These are phyloP conservation scores for Pyxicephalus adspersus DNA, from an alignment of 2,113 vertebrate species.

Conservation along the genomic window DNA sequence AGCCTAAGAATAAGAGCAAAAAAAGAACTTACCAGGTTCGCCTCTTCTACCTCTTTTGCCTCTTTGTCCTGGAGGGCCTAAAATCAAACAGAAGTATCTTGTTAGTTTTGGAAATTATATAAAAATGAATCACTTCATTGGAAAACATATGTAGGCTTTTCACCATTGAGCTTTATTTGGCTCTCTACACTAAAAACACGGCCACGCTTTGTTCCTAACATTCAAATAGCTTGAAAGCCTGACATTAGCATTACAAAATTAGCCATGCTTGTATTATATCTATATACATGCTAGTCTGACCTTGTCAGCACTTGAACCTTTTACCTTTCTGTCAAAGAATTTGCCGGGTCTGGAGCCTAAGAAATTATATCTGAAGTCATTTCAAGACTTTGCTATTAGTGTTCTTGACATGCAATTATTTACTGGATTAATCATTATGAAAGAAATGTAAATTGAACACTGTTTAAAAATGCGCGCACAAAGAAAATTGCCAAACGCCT, in stretches of 20 bases:
- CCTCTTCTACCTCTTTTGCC: constrained; percentile 95
- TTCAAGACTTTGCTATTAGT: constrained; percentile 33
- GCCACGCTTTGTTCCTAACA: background rate
- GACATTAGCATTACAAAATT: background rate
- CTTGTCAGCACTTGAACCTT: constrained; percentile 37
- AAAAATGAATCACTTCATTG: background rate
- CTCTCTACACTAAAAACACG: background rate
- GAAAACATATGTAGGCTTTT: background rate
- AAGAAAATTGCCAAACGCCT: constrained; percentile 21
- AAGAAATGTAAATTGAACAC: constrained; percentile 32
- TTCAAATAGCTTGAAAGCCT: background rate
- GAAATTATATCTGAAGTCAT: constrained; percentile 31
- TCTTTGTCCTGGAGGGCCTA: constrained; percentile 95
- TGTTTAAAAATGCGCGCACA: background rate
- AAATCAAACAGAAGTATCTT: constrained; percentile 60
- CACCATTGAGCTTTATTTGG: background rate
- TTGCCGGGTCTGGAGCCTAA: constrained; percentile 17
- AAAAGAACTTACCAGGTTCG: constrained; percentile 83
- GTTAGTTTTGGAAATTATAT: background rate
- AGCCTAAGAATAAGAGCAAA: too few species aligned
- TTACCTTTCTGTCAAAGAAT: constrained; percentile 1
- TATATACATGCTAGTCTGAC: constrained; percentile 9
- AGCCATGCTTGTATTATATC: background rate
- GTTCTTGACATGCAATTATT: constrained; percentile 46
- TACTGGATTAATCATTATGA: constrained; percentile 41